These are phyloP conservation scores for Pterophyllum scalare DNA, from an alignment of 2,113 vertebrate genomes.

Conservation along the genomic window DNA sequence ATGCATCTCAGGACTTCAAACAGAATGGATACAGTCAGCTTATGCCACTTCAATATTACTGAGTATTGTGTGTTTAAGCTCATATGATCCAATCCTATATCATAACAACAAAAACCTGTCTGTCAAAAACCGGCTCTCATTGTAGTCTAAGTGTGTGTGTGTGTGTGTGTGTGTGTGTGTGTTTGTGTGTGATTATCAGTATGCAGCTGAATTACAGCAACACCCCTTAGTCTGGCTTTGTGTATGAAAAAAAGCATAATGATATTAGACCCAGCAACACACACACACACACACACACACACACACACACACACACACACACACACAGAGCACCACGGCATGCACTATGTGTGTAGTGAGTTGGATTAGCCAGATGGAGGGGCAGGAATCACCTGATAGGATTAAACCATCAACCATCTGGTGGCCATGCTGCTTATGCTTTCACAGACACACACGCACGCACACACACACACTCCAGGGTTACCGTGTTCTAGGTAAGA, in stretches of 20 bases:
- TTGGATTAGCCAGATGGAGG: constrained; percentile 79
- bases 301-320: neutral
- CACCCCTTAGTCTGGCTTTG: constrained; percentile 38
- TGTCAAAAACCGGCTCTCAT: constrained; percentile 38
- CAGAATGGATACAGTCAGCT: constrained; percentile 36
- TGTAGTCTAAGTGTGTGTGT: constrained; percentile 20
- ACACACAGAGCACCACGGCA: constrained; percentile 13
- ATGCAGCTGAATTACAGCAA: constrained; percentile 57
- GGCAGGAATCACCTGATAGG: constrained; percentile 81
- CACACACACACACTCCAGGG: neutral
- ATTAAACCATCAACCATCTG: constrained; percentile 82
- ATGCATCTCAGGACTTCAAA: constrained; percentile 12
- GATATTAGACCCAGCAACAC: constrained; percentile 51
- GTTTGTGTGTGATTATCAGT: constrained; percentile 35
- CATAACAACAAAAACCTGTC: constrained; percentile 39
- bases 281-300: constrained; percentile 19
- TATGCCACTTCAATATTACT: constrained; percentile 34
- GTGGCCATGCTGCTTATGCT: constrained; percentile 69
- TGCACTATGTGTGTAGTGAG: constrained; percentile 54
- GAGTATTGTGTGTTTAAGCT: constrained; percentile 32
- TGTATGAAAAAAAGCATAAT: constrained; percentile 56
- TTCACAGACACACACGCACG: constrained; percentile 31
- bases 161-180: constrained; percentile 20
- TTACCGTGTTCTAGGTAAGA: constrained; percentile 83
- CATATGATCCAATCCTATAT: constrained; percentile 39